Evolutionary conservation across 2,888 invertebrate genomes (phyloP), one percentile per base, ranked within the genome.

Genomic region (Dasysyrphus tricinctus): DNA sequence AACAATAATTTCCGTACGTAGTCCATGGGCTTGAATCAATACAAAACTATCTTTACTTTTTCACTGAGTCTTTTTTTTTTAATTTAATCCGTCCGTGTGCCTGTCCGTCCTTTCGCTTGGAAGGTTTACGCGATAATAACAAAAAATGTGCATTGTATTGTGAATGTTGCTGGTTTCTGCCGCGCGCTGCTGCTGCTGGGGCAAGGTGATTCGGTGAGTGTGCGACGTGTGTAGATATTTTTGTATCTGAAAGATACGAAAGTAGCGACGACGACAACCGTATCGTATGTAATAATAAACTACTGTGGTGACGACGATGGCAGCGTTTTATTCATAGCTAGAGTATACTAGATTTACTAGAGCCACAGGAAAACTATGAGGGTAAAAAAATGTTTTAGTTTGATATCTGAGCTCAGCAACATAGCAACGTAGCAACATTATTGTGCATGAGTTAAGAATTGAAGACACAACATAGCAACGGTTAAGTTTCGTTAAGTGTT

Each of bases 111-210:
- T 78, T 75, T 79, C 82, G 78, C 63, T 54, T 65, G 78, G 82
- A 86, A 86, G 86, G 86, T 82, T 86, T 82, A 82, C 82, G 86
- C 86, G 86, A 78, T 82, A 86, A 86, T 86, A 86, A 82, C 78
- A 67, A 80, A 59, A 86, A 79, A 78, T 78, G 85, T 85, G 86
- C 82, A 86, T 67, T 82, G 75, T 69, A 24, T 67, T 84, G 59
- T 75, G 80, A 65, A 76, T 72, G 80, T 80, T 80, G 84, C 82
- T 67, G 67, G 80, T 80, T 80, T 80, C 82, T 67, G 67, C 56
- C 37, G 56, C 56, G 32, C 34, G 19, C 16, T 14, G 54, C 29
- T 37, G 63, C 14, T 29, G 61, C n/a, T 65, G 56, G 5, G 72
- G 61, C 61, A 56, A 73, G 67, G 69, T 69, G 69, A 69, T 70